These are phyloP conservation scores for Hiodon tergisus DNA, from an alignment of 2,113 vertebrate species.

Conservation along the genomic window DNA sequence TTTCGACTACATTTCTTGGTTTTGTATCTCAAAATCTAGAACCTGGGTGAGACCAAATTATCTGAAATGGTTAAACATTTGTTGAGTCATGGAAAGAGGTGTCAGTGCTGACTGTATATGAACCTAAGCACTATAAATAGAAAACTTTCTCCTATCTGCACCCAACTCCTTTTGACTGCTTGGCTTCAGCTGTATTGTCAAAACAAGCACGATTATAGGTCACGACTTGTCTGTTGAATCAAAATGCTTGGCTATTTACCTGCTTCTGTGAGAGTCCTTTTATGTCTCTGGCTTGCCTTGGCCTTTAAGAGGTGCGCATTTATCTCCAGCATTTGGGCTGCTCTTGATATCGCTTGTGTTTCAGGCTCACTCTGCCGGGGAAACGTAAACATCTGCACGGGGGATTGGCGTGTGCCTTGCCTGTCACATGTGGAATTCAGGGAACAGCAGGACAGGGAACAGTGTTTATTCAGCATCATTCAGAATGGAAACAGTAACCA, in stretches of 20 bases:
- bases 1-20: no score
- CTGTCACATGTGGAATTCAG: conserved; percentile 45
- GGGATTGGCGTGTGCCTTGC: conserved; percentile 33
- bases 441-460: not conserved
- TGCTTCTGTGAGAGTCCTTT: conserved; percentile 38
- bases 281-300: conserved; percentile 42
- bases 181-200: no score
- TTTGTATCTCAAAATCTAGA: no score
- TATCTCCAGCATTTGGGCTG: conserved; percentile 74
- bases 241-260: conserved; percentile 52
- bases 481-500: not conserved
- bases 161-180: no score
- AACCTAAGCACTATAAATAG: no score
- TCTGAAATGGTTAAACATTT: no score
- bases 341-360: conserved; percentile 54
- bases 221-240: not conserved
- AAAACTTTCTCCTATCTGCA: no score
- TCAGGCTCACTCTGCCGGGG: conserved; percentile 59
- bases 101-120: no score
- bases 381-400: conserved; percentile 52
- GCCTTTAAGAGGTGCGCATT: conserved; percentile 56
- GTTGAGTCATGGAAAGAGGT: no score
- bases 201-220: no score
- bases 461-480: not conserved
- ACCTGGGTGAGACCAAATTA: no score